A percentile compares a stretch with the other conserved stretches of the same genome.
These are phyloP conservation scores for Scaptomyza montana DNA, from an alignment of 1,140 invertebrate genomes.

Conservation along the genomic window DNA sequence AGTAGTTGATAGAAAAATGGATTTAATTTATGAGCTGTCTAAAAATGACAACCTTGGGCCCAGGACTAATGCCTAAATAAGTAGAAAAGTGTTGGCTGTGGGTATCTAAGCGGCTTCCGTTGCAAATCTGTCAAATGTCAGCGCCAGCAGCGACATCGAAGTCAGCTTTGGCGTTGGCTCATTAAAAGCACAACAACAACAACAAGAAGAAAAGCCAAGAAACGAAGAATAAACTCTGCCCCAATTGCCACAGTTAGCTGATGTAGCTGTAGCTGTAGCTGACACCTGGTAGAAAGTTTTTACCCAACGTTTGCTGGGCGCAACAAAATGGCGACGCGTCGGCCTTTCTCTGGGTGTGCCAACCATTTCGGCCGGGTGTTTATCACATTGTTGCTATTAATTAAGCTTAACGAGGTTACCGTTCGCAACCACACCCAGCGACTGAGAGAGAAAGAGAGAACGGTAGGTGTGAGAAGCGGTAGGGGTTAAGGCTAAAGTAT, in stretches of 20 bases:
- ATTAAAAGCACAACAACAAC: conserved; percentile 60
- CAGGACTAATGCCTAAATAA: conserved; percentile 66
- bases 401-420: conserved; percentile 84
- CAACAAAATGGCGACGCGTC: conserved; percentile 65
- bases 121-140: conserved; percentile 81
- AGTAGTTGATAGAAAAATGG: too few species aligned
- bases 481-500: conserved; percentile 30
- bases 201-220: neutral
- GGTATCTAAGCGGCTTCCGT: conserved; percentile 55
- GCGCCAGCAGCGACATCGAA: conserved; percentile 54
- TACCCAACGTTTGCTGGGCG: conserved; percentile 16
- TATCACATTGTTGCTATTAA: conserved; percentile 84
- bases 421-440: conserved; percentile 71
- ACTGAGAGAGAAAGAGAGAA: neutral
- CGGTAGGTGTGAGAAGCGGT: too few species aligned
- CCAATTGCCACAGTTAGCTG: conserved; percentile 1
- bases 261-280: conserved; percentile 59
- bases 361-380: conserved; percentile 78
- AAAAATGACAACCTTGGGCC: conserved; percentile 6
- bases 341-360: conserved; percentile 14
- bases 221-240: conserved; percentile 4
- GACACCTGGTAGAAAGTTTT: conserved; percentile 71
- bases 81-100: conserved; percentile 38
- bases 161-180: conserved; percentile 57
- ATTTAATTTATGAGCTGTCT: too few species aligned